These are phyloP conservation scores for Brachypodius melanocephalos DNA, from an alignment of 2,113 vertebrate species.

Conservation along the genomic window DNA sequence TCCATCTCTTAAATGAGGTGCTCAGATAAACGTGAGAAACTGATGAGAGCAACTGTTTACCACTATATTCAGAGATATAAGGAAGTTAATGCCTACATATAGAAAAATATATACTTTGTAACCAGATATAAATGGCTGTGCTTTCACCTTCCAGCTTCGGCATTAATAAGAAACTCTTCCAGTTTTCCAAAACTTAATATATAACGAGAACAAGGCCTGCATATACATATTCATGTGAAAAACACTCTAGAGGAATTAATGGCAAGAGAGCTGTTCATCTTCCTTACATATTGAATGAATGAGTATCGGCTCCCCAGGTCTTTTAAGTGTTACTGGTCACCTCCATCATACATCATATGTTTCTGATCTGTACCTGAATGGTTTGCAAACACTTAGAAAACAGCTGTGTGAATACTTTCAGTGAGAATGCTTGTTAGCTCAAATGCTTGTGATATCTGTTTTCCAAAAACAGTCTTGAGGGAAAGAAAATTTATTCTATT, in stretches of 20 bases:
- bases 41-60: neutral
- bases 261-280: neutral
- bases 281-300: neutral
- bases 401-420: neutral
- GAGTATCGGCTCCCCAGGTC: neutral
- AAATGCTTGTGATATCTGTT: neutral
- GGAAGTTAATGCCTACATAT: neutral
- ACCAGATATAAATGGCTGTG: neutral
- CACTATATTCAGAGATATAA: neutral
- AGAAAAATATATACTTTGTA: neutral
- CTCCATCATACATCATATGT: neutral
- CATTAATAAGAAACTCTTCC: neutral
- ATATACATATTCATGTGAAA: slow-evolving; percentile 23
- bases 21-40: neutral
- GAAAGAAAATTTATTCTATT: neutral
- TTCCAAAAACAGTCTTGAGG: neutral
- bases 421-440: neutral
- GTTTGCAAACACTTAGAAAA: neutral
- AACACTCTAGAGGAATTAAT: slow-evolving; percentile 36
- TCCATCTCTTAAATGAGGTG: neutral
- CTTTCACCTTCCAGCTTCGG: neutral
- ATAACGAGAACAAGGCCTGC: neutral
- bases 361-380: neutral
- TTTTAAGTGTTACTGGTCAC: neutral
- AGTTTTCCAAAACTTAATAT: slow-evolving; percentile 12